Evolutionary conservation across 2,888 invertebrate genomes (phyloP), one percentile per base, ranked within the genome.

Genomic region (Cephus nigrinus): DNA sequence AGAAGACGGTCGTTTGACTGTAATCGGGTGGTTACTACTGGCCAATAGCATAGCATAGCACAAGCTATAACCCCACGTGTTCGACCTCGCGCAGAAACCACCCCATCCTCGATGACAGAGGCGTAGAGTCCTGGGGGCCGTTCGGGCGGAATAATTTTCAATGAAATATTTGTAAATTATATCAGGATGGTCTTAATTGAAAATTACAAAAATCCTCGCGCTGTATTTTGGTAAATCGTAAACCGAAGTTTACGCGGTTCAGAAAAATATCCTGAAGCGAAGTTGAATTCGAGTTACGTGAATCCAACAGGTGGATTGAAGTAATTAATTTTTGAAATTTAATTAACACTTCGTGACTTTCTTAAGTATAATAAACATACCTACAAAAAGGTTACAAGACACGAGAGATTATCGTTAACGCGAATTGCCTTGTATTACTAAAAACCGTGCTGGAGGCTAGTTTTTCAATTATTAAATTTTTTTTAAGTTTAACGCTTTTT

Each of bases 21-120:
- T 71, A 71, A 71, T 71, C 71, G 71, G 71, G 33, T 23, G 23
- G 71, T 71, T 71, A 33, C 71, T 33, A 71, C 71, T 71, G 71
- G 71, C 71, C 32, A 31, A 31, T 71, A 71, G 31, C 71, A 31
- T 33, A 31, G 31, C 32, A 33, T 23, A 33, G 71, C 71, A 71
- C 5, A 32, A 71, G 12, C 31, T 32, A 71, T 33, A 31, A 71
- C 71, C 71, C 71, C 71, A 71, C 71, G 71, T 71, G 71, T 71
- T 33, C 32, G 71, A 71, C 71, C 71, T 33, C 71, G 71, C 71
- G 71, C 32, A 71, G 71, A 31, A 71, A 71, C 71, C 32, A 71
- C 71, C 71, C 71, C 71, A 71, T 32, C 71, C 32, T 71, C 71
- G 9, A 33, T 71, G 12, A 33, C 71, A 71, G 12, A 71, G 71